Percentiles rank a stretch among this genome's conserved stretches.
Evolutionary conservation across 2,113 vertebrate genomes (phyloP).

Genomic region (Odontophorus gujanensis): DNA sequence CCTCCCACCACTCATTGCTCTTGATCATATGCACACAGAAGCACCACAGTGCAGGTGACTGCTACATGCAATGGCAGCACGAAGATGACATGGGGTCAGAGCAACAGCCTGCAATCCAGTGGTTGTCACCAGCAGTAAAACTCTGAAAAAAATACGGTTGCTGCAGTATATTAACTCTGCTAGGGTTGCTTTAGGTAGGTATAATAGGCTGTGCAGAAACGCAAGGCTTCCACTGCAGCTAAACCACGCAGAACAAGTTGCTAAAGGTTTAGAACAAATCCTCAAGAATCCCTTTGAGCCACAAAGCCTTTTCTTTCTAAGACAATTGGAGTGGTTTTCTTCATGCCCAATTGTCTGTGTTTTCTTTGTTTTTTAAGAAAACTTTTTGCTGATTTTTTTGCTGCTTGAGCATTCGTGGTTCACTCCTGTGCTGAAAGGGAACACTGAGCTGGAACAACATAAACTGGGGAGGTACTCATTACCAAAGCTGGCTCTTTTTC

Average conservation of each 20-base stretch:
- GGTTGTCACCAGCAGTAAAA: not conserved
- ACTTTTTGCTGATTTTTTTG: constrained; percentile 20
- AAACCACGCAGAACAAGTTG: constrained; percentile 53
- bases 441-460: not conserved
- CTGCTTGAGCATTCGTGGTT: not conserved
- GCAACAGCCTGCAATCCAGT: constrained; percentile 12
- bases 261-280: constrained; percentile 54
- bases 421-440: not conserved
- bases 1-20: constrained; percentile 56
- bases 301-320: constrained; percentile 57
- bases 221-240: constrained; percentile 39
- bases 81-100: not conserved
- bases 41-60: constrained; percentile 53
- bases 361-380: constrained; percentile 47
- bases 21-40: constrained; percentile 56
- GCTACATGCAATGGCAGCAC: not conserved
- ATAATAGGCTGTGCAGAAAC: constrained; percentile 45
- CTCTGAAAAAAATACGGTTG: constrained; percentile 30
- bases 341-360: not conserved
- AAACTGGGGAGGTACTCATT: not conserved
- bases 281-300: constrained; percentile 46
- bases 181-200: constrained; percentile 43
- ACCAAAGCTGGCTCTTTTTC: not conserved
- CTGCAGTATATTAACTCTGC: constrained; percentile 36
- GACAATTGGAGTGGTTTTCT: constrained; percentile 47